These are phyloP conservation scores for Ochlodes sylvanus DNA, from an alignment of 2,888 invertebrate genomes.

Conservation along the genomic window DNA sequence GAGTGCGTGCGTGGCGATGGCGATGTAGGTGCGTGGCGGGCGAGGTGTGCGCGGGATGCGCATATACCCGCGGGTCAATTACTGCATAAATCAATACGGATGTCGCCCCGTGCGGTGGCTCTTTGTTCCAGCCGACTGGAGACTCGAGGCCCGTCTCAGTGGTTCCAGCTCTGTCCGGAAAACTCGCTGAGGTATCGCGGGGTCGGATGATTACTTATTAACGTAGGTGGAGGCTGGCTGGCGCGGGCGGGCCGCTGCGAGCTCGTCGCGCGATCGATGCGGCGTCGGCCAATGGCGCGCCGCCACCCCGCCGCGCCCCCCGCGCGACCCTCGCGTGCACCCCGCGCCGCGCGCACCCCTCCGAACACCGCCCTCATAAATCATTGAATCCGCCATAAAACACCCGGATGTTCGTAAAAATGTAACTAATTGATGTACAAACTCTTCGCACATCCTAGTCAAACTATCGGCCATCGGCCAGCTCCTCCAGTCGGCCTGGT, in stretches of 20 bases:
- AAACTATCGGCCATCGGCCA: constrained; percentile 65
- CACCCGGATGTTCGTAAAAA: constrained; percentile 83
- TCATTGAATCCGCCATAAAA: constrained; percentile 84
- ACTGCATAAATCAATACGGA: constrained; percentile 80
- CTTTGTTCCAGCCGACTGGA: constrained; percentile 80
- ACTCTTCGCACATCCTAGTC: constrained; percentile 71
- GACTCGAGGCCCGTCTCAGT: constrained; percentile 77
- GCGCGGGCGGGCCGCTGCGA: constrained; percentile 79
- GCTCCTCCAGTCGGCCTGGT: constrained; percentile 59
- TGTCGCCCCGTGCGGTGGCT: constrained; percentile 74
- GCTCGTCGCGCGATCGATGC: constrained; percentile 82
- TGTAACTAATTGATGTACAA: constrained; percentile 82
- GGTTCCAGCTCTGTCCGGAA: constrained; percentile 80
- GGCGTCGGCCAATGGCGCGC: constrained; percentile 82
- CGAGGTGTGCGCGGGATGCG: constrained; percentile 66
- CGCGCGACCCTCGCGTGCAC: constrained; percentile 65
- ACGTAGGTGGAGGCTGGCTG: constrained; percentile 84
- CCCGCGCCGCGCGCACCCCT: constrained; percentile 69
- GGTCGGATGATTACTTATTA: constrained; percentile 85
- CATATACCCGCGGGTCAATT: constrained; percentile 77
- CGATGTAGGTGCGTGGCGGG: constrained; percentile 64
- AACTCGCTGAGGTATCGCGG: constrained; percentile 81
- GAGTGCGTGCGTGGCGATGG: constrained; percentile 55
- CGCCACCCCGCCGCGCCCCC: constrained; percentile 68
- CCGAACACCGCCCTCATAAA: constrained; percentile 81